A percentile compares a stretch with the other conserved stretches of the same genome.
Evolutionary conservation across 2,888 invertebrate species (phyloP).

Genomic region (Euproctis similis): DNA sequence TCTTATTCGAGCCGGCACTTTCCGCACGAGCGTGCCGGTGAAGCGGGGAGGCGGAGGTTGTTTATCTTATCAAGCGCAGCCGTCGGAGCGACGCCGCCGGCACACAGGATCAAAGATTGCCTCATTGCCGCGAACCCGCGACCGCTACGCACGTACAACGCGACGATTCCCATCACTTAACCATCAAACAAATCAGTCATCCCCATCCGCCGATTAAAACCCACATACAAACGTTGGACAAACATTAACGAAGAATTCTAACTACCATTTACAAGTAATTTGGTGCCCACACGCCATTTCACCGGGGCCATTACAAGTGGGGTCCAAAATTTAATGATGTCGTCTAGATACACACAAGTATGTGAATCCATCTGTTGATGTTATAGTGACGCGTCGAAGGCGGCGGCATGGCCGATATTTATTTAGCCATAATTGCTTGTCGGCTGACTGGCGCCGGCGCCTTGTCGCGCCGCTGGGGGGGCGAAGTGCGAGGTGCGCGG

Average conservation of each 20-base stretch:
- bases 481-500: constrained; percentile 16
- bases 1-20: constrained; percentile 45
- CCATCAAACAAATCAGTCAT: constrained; percentile 38
- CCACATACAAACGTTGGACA: constrained; percentile 39
- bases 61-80: constrained; percentile 44
- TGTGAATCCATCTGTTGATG: constrained; percentile 61
- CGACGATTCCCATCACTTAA: constrained; percentile 24
- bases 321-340: constrained; percentile 58
- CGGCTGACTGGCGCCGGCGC: constrained; percentile 73
- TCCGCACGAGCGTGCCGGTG: constrained; percentile 25
- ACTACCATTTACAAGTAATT: constrained; percentile 50
- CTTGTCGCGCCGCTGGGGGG: constrained; percentile 52
- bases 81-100: constrained; percentile 42
- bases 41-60: constrained; percentile 22
- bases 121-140: constrained; percentile 24
- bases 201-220: constrained; percentile 46
- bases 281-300: constrained; percentile 49
- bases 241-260: constrained; percentile 36
- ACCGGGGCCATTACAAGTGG: constrained; percentile 42
- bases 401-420: constrained; percentile 71
- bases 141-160: constrained; percentile 17
- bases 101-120: constrained; percentile 38
- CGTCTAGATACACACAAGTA: constrained; percentile 57
- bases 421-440: constrained; percentile 75
- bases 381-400: constrained; percentile 53